These are phyloP conservation scores for Thymallus thymallus DNA, from an alignment of 2,113 vertebrate genomes.

Conservation along the genomic window DNA sequence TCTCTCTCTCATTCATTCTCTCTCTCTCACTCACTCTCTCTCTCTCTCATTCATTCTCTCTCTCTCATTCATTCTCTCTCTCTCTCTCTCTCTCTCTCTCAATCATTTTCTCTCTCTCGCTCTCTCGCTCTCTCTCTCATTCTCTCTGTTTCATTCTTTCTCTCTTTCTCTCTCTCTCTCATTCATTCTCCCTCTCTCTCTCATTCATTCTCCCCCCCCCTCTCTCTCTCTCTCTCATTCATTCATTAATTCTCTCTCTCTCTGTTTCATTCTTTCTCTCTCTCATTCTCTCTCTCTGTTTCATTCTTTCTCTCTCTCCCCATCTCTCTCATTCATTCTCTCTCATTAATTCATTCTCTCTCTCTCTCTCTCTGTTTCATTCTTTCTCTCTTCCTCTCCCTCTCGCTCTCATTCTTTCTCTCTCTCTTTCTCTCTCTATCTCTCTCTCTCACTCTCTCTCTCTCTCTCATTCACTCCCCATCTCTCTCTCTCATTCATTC, in stretches of 20 bases:
- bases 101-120: neutral
- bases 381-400: neutral
- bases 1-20: neutral
- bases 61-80: neutral
- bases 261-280: too few relatives aligned
- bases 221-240: too few relatives aligned
- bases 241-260: too few relatives aligned
- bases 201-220: conserved; percentile 7
- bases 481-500: neutral
- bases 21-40: neutral
- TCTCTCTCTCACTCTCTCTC: too few relatives aligned
- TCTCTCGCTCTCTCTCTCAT: too few relatives aligned
- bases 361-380: too few relatives aligned
- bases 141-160: too few relatives aligned
- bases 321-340: conserved; percentile 1
- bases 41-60: neutral
- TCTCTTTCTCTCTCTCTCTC: neutral
- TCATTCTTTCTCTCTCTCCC: too few relatives aligned
- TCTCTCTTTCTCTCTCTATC: too few relatives aligned
- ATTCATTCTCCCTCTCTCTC: neutral
- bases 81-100: neutral
- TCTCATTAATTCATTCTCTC: too few relatives aligned
- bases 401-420: neutral
- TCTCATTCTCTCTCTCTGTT: neutral
- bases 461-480: too few relatives aligned